Base-by-base conservation (phyloP, 2,888 invertebrate species). In the Gymnocheta viridis region DNA sequence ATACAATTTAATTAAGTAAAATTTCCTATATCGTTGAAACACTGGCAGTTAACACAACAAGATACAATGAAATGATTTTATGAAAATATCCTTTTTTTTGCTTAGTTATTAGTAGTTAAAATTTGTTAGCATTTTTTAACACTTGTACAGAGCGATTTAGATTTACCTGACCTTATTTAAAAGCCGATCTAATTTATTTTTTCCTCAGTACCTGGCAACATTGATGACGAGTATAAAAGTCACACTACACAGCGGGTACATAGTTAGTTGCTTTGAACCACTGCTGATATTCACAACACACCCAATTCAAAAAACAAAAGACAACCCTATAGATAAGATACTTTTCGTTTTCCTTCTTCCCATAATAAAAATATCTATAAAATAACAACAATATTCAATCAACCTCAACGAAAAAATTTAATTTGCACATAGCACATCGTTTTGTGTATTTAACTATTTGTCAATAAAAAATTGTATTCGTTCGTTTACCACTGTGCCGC, bases 251-350 rank as follows among this genome's bases (percentile, higher is more conserved):
- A 80, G 80, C 80, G 76, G 83, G 77, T 83, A 44, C 67, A 66
- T 67, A 77, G 83, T 83, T 83, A 83, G 83, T 83, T 83, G 83
- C 76, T 83, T 77, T 77, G 66, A 80, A 83, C 80, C 83, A 77
- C 72, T 83, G 83, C 83, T 83, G 83, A 72, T 83, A 80, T 83
- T 83, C 83, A 80, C 72, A 83, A 80, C 66, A 70, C 47, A 62
- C 38, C 24, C 54, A 27, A 54, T 38, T 27, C 19, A 24, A 54
- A 64, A 64, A 44, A 27, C 44, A 29, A 14, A 24, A 54, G 12
- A 49, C 10, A 62, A 38, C 41, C 60, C 62, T 27, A n/a, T 29
- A 44, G 69, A 70, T 78, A 62, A 70, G 69, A 70, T 70, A 70
- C 56, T 51, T 70, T 78, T 41, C 49, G 58, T 60, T 32, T 47